These are phyloP conservation scores for Elmis aenea DNA, from an alignment of 2,888 invertebrate genomes.

Conservation along the genomic window DNA sequence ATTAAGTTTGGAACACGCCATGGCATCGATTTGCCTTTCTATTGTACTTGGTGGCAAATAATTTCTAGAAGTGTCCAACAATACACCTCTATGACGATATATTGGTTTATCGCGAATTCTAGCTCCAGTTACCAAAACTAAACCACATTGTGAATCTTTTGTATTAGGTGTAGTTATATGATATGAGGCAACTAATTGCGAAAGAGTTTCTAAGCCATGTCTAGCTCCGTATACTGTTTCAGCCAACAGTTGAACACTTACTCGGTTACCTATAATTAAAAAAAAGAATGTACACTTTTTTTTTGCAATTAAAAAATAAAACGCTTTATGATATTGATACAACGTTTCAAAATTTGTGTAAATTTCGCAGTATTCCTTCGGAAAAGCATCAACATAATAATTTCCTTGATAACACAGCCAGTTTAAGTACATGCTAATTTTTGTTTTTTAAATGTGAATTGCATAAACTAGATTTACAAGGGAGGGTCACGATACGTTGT, in stretches of 20 bases:
- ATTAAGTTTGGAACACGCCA: constrained; percentile 86
- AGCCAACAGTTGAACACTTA: constrained; percentile 54
- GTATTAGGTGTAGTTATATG: constrained; percentile 19
- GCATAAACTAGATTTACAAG: too few relatives aligned
- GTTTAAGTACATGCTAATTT: too few relatives aligned
- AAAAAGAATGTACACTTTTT: too few relatives aligned
- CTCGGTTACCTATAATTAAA: constrained; percentile 44
- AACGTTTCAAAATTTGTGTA: too few relatives aligned
- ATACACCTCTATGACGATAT: constrained; percentile 79
- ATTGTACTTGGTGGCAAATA: constrained; percentile 70
- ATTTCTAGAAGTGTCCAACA: constrained; percentile 86
- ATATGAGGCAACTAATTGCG: constrained; percentile 57
- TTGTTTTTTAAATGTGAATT: too few relatives aligned
- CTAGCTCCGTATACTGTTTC: constrained; percentile 67
- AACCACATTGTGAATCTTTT: constrained; percentile 44
- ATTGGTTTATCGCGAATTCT: constrained; percentile 72
- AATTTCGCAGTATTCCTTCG: too few relatives aligned
- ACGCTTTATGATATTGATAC: too few relatives aligned
- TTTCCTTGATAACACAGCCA: too few relatives aligned
- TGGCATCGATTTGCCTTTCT: constrained; percentile 71
- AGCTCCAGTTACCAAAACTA: constrained; percentile 59
- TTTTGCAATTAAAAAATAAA: too few relatives aligned
- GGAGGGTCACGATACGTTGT: too few relatives aligned
- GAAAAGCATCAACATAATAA: too few relatives aligned
- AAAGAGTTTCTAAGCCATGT: constrained; percentile 71